phyloP scores from a whole-genome alignment of 1,140 invertebrate genomes.

The Frieseomelitta varia region DNA sequence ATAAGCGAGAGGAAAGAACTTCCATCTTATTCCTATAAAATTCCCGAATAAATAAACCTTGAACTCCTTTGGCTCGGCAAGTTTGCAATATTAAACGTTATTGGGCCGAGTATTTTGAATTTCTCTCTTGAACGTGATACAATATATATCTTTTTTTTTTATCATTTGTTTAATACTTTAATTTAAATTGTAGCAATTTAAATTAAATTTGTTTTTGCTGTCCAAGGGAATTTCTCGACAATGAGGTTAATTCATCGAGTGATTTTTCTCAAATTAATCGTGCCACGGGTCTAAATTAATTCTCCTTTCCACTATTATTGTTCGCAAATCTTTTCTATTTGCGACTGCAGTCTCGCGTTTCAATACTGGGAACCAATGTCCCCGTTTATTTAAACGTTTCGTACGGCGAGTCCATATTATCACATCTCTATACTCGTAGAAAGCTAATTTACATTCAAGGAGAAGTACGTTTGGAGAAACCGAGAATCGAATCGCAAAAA shows the following conservation, averaged over 20 bases:
- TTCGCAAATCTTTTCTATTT: no score
- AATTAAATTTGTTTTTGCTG: no score
- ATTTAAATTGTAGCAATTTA: no score
- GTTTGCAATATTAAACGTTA: background rate
- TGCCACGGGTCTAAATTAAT: no score
- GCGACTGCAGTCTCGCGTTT: no score
- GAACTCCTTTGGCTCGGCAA: background rate
- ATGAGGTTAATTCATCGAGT: no score
- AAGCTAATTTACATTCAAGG: background rate
- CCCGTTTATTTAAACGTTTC: no score
- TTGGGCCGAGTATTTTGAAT: background rate
- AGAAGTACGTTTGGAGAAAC: background rate
- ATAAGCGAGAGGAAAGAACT: background rate
- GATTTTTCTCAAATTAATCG: no score
- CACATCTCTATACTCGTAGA: background rate
- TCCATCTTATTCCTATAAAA: background rate
- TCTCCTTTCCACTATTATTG: no score
- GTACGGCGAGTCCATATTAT: no score
- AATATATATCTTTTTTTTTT: background rate
- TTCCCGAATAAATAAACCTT: background rate
- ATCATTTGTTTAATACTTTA: background rate
- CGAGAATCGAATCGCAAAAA: background rate
- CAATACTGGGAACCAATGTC: no score
- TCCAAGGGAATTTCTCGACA: no score
- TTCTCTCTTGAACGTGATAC: background rate